Evolutionary conservation across 2,888 invertebrate species (phyloP), one percentile per base, ranked within the genome.

Genomic region (Trissoscelio sp.): DNA sequence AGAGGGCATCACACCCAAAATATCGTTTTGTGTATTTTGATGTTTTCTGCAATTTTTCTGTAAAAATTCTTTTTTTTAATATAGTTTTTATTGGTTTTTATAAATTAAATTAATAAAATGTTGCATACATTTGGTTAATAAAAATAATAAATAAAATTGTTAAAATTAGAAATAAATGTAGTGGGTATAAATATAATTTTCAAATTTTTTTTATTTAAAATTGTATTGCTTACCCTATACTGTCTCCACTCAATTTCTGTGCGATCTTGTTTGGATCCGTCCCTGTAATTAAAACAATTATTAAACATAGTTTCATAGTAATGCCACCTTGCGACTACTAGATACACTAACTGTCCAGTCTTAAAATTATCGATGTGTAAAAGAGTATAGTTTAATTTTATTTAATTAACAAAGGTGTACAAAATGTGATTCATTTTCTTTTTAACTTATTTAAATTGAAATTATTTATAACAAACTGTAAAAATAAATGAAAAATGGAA

Each of bases 251-350:
- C 91, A 95, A 94, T 93, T 96, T 96, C 93, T 95, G 95, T 93
- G 95, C 93, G 93, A 95, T 95, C 94, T 95, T 95, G 91, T 94
- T 94, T 92, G 95, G 95, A 94, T 95, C 95, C 93, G 94, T 94
- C 94, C 95, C 95, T 95, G 91, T 69, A 94, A 94, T 81, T 87
- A 81, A 85, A 81, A 86, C 85, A 83, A 80, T 46, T 42, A 58
- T 58, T 12, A 44, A 60, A 60, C n/a, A 5, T 6, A 12, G 2
- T 24, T 14, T 44, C n/a, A 46, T 34, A 48, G n/a, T 11, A 69
- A 51, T 51, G 60, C 60, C 69, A 70, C 20, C 69, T 70, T 48
- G 48, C n/a, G 46, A 44, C 28, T 44, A 28, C 4, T 28, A 60
- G 12, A 16, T 11, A 44, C 11, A 60, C 60, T 60, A 62, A n/a